These are phyloP conservation scores for Drosophila kambysellisi DNA, from an alignment of 2,888 invertebrate genomes.

Conservation along the genomic window DNA sequence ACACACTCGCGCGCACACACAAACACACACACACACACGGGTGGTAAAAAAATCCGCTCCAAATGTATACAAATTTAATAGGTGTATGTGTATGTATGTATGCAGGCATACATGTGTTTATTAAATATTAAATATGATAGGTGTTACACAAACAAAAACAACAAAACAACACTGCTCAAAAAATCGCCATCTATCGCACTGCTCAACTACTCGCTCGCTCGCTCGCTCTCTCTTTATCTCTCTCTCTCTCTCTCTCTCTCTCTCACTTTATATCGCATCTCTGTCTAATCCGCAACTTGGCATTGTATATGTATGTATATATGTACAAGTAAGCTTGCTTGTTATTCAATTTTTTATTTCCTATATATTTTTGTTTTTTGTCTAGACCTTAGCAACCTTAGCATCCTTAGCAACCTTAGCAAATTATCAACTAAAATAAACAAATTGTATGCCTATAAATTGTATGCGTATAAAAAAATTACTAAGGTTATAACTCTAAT, in stretches of 20 bases:
- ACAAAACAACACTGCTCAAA: constrained; percentile 54
- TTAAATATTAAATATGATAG: constrained; percentile 14
- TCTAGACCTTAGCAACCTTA: constrained; percentile 32
- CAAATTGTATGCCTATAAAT: constrained; percentile 30
- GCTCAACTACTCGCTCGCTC: not conserved
- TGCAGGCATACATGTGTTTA: constrained; percentile 12
- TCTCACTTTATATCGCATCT: constrained; percentile 11
- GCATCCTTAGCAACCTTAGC: constrained; percentile 18
- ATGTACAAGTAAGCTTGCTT: not conserved
- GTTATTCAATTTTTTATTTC: constrained; percentile 20
- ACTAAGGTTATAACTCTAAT: constrained; percentile 45
- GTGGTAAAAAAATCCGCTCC: not conserved
- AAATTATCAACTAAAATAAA: constrained; percentile 52
- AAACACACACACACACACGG: not conserved
- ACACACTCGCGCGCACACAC: constrained; percentile 11
- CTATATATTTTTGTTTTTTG: constrained; percentile 26
- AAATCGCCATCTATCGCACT: constrained; percentile 11
- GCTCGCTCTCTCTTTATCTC: not conserved
- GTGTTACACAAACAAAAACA: constrained; percentile 30
- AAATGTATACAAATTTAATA: not conserved
- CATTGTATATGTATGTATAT: constrained; percentile 13
- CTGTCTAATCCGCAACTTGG: constrained; percentile 24
- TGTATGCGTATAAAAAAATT: constrained; percentile 23
- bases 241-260: not conserved
- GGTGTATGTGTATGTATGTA: constrained; percentile 6